A percentile compares a stretch with the other conserved stretches of the same genome.
Evolutionary conservation across 1,140 invertebrate genomes (phyloP).

Genomic region (Danaus melanippus): DNA sequence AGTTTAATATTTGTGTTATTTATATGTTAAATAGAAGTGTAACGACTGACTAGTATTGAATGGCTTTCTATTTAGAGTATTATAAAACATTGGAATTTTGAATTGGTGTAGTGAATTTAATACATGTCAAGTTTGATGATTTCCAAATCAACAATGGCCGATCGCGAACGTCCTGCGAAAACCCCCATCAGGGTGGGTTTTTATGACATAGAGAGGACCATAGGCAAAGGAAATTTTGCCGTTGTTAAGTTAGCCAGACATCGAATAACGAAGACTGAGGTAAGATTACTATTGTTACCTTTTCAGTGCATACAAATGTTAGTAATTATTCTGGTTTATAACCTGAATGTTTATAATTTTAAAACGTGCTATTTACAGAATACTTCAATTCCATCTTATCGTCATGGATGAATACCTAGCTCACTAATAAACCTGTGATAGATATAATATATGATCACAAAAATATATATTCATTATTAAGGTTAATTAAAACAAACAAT

Average conservation of each 20-base stretch:
- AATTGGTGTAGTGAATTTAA: conserved; percentile 39
- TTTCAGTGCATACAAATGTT: too few relatives aligned
- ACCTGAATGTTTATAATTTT: too few relatives aligned
- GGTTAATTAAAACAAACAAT: too few relatives aligned
- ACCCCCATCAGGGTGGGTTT: conserved; percentile 94
- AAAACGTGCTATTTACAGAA: too few relatives aligned
- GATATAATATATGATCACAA: too few relatives aligned
- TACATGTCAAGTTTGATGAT: conserved; percentile 44
- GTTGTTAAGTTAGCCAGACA: conserved; percentile 98
- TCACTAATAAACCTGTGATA: too few relatives aligned
- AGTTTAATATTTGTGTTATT: conserved; percentile 24
- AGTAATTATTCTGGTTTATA: too few relatives aligned
- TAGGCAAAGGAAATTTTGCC: conserved; percentile 99
- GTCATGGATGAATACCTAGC: too few relatives aligned
- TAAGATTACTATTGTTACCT: conserved; percentile 50
- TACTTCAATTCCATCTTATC: too few relatives aligned
- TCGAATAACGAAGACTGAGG: conserved; percentile 98
- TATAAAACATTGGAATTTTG: conserved; percentile 21
- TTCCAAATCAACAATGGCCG: conserved; percentile 69
- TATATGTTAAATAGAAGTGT: conserved; percentile 27
- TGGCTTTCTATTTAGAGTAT: conserved; percentile 15
- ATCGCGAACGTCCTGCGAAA: conserved; percentile 75
- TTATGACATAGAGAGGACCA: conserved; percentile 96
- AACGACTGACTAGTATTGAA: conserved; percentile 31
- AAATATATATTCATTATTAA: too few relatives aligned